Conservation (phyloP, 2,888 invertebrate species). For the Perdita meconis region DNA sequence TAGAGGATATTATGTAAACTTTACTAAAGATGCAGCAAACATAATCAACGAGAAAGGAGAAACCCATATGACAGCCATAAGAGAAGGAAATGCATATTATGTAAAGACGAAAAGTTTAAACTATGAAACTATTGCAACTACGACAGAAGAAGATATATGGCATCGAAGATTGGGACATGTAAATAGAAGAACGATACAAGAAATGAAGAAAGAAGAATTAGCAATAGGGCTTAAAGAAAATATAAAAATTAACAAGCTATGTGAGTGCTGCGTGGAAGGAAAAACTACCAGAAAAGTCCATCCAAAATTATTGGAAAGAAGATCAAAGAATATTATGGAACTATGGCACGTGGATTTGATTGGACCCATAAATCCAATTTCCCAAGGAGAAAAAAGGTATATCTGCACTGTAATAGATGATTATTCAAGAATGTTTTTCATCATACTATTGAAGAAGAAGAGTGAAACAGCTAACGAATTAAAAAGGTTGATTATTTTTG, state of each 20-base stretch:
- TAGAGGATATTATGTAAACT: background rate
- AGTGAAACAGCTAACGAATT: background rate
- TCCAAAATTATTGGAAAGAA: background rate
- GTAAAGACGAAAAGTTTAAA: background rate
- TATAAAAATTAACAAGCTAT: too few relatives aligned
- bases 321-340: background rate
- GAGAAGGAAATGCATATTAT: background rate
- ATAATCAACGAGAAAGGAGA: background rate
- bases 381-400: background rate
- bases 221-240: background rate
- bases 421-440: constrained; percentile 4
- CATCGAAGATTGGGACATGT: constrained; percentile 13
- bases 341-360: constrained; percentile 21
- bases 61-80: background rate
- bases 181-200: background rate
- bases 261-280: too few relatives aligned
- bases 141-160: background rate
- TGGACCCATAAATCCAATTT: constrained; percentile 16
- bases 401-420: constrained; percentile 14
- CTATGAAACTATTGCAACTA: background rate
- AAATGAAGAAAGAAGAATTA: constrained; percentile 13
- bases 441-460: background rate
- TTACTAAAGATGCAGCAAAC: background rate
- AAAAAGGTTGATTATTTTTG: background rate
- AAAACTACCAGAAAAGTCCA: too few relatives aligned